These are phyloP conservation scores for Dicaeum eximium DNA, from an alignment of 2,113 vertebrate species.

Conservation along the genomic window DNA sequence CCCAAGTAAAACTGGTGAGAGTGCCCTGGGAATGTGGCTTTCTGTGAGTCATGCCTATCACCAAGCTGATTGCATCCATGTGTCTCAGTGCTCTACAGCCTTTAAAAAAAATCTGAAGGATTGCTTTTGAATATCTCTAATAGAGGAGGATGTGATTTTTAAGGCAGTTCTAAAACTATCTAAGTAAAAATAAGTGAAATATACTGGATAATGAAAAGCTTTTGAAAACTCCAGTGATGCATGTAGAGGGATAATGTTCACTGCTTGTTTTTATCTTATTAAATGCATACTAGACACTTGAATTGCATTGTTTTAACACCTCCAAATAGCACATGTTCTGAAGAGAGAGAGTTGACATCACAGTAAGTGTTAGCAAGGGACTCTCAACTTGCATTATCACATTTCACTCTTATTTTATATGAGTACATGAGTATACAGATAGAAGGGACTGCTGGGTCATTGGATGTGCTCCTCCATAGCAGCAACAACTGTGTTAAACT, in stretches of 20 bases:
- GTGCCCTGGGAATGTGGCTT: neutral
- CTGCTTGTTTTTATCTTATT: conserved; percentile 20
- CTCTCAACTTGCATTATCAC: neutral
- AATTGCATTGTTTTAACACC: conserved; percentile 18
- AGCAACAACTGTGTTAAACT: neutral
- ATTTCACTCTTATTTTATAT: neutral
- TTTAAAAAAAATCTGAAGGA: neutral
- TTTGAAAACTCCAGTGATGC: conserved; percentile 26
- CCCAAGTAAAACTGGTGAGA: neutral
- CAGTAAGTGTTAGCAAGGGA: neutral
- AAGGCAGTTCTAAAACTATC: conserved; percentile 2
- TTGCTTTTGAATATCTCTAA: neutral
- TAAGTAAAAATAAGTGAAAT: conserved; percentile 37
- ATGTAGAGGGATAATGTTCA: neutral
- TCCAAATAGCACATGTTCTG: neutral
- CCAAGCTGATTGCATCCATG: neutral
- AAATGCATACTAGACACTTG: conserved; percentile 24
- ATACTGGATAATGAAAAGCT: conserved; percentile 2
- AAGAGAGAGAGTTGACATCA: neutral
- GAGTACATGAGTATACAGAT: neutral
- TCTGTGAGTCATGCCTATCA: neutral
- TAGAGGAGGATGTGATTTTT: neutral
- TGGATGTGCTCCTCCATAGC: neutral
- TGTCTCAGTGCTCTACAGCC: neutral
- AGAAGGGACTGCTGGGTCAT: neutral